These are phyloP conservation scores for Pachyramphus minor DNA, from an alignment of 2,113 vertebrate genomes.

Conservation along the genomic window DNA sequence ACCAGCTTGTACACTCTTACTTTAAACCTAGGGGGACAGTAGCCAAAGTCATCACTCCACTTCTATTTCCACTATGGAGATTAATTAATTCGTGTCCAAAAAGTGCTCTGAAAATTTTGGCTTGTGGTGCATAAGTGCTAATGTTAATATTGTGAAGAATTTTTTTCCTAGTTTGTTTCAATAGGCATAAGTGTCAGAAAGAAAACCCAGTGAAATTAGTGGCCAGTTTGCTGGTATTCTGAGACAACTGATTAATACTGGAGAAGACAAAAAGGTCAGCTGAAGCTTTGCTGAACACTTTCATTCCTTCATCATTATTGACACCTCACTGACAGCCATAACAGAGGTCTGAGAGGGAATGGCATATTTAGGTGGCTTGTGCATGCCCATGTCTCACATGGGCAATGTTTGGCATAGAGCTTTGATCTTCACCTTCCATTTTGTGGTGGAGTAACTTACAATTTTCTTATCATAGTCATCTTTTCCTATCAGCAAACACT, in stretches of 20 bases:
- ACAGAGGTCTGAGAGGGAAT: neutral
- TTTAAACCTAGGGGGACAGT: neutral
- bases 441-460: neutral
- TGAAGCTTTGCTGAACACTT: neutral
- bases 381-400: neutral
- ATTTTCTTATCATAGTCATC: neutral
- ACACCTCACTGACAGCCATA: neutral
- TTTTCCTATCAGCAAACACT: neutral
- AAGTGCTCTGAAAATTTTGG: neutral
- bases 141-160: neutral
- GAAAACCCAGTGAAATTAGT: neutral
- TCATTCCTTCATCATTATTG: neutral
- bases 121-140: neutral
- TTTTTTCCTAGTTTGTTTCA: neutral
- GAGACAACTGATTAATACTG: neutral
- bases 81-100: neutral
- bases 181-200: neutral
- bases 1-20: neutral
- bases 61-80: neutral
- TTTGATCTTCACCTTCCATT: neutral
- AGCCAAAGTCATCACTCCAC: neutral
- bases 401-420: neutral
- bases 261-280: neutral
- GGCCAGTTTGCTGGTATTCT: neutral
- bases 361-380: neutral